phyloP scores from a whole-genome alignment of 2,888 invertebrate genomes.

The Dynastes maya region DNA sequence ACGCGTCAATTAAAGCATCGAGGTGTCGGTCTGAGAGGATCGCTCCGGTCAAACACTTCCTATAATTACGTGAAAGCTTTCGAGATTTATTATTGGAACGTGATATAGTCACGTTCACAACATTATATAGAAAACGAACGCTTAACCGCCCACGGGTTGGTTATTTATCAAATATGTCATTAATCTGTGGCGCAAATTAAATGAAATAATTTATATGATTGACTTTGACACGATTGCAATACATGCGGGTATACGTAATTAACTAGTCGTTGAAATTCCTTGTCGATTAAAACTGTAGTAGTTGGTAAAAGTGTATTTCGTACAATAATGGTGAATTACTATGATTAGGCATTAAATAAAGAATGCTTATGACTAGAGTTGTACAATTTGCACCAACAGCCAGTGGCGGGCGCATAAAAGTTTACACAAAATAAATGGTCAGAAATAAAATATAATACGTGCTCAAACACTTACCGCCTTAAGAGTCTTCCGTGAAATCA shows the following conservation, averaged over 20 bases:
- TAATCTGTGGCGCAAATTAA: slow-evolving; percentile 17
- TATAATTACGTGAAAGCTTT: slow-evolving; percentile 26
- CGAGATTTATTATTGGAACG: slow-evolving; percentile 30
- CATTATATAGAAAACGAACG: slow-evolving; percentile 4
- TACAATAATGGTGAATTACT: too few relatives aligned
- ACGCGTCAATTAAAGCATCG: slow-evolving; percentile 7
- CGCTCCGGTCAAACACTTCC: slow-evolving; percentile 11
- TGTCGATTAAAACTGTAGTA: neutral
- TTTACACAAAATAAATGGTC: too few relatives aligned
- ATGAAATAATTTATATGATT: slow-evolving; percentile 27
- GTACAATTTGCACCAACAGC: too few relatives aligned
- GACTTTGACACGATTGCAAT: slow-evolving; percentile 7
- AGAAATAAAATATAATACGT: too few relatives aligned
- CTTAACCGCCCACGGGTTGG: slow-evolving; percentile 7
- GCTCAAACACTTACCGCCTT: too few relatives aligned
- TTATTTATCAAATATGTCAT: slow-evolving; percentile 41
- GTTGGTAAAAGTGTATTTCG: neutral
- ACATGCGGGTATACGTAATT: neutral
- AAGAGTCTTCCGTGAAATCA: too few relatives aligned
- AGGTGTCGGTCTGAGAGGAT: neutral
- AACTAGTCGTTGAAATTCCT: neutral
- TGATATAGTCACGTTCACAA: slow-evolving; percentile 22
- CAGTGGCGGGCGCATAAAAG: too few relatives aligned
- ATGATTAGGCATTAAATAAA: too few relatives aligned
- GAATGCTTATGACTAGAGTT: too few relatives aligned